Evolutionary conservation across 2,113 vertebrate genomes (phyloP).

Genomic region (Rattus norvegicus): DNA sequence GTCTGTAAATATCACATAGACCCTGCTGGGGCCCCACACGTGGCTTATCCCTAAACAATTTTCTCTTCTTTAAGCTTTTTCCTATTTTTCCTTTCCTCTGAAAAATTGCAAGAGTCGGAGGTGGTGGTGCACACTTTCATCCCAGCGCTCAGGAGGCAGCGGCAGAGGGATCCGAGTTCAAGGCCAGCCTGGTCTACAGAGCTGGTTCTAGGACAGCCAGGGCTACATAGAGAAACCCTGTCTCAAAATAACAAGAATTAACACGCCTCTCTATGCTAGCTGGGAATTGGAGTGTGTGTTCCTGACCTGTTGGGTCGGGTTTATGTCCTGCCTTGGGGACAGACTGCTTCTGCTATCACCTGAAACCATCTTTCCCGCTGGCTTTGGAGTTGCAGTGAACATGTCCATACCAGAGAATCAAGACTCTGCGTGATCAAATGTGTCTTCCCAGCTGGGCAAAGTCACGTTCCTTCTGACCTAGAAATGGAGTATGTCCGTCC

Average conservation of each 20-base stretch:
- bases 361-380: no score
- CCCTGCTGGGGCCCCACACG: neutral
- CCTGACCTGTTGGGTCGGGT: neutral
- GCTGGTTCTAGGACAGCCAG: neutral
- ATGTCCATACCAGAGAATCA: neutral
- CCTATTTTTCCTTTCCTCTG: neutral
- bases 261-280: neutral
- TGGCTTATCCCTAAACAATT: neutral
- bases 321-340: neutral
- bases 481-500: neutral
- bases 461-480: neutral
- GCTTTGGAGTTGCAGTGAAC: neutral
- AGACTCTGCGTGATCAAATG: neutral
- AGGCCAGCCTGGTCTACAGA: neutral
- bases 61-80: neutral
- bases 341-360: neutral
- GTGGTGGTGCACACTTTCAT: neutral
- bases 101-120: neutral
- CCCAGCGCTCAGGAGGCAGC: neutral
- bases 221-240: neutral
- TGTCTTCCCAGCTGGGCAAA: neutral
- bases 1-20: neutral
- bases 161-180: neutral
- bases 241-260: neutral
- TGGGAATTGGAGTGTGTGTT: neutral